Conservation (phyloP, 1,140 invertebrate species). For the Temnothorax nylanderi region DNA sequence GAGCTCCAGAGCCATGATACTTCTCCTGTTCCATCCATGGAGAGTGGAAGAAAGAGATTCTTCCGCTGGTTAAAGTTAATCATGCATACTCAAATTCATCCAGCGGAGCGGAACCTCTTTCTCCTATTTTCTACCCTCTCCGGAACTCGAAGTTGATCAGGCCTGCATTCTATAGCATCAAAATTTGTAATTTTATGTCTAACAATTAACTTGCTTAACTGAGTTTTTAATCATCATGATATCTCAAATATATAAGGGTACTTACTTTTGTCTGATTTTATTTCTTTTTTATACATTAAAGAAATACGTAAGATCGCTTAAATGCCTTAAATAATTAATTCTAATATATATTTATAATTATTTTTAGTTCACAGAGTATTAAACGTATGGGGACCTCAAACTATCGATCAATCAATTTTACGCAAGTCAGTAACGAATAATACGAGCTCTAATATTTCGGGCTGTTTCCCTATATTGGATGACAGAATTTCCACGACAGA, state of each 20-base stretch:
- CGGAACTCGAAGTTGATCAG: too few relatives aligned
- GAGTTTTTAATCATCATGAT: not conserved
- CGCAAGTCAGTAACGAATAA: constrained; percentile 46
- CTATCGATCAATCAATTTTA: constrained; percentile 73
- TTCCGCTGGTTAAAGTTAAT: too few relatives aligned
- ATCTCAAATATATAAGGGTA: not conserved
- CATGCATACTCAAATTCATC: too few relatives aligned
- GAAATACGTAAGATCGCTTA: not conserved
- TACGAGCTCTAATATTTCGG: constrained; percentile 39
- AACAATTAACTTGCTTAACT: constrained; percentile 6
- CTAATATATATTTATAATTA: constrained; percentile 52
- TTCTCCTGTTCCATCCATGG: too few relatives aligned
- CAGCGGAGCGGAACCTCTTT: too few relatives aligned
- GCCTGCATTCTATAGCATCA: not conserved
- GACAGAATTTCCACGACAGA: constrained; percentile 87
- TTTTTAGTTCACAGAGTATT: constrained; percentile 87
- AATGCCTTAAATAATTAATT: constrained; percentile 3
- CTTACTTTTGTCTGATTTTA: not conserved
- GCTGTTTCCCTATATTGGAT: constrained; percentile 83
- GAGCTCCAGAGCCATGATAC: too few relatives aligned
- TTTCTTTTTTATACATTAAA: not conserved
- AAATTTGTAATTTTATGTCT: constrained; percentile 4
- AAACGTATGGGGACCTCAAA: constrained; percentile 88
- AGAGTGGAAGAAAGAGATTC: too few relatives aligned
- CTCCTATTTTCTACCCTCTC: too few relatives aligned